A percentile compares a stretch with the other conserved stretches of the same genome.
These are phyloP conservation scores for Hydriomena furcata DNA, from an alignment of 2,888 invertebrate species.

Conservation along the genomic window DNA sequence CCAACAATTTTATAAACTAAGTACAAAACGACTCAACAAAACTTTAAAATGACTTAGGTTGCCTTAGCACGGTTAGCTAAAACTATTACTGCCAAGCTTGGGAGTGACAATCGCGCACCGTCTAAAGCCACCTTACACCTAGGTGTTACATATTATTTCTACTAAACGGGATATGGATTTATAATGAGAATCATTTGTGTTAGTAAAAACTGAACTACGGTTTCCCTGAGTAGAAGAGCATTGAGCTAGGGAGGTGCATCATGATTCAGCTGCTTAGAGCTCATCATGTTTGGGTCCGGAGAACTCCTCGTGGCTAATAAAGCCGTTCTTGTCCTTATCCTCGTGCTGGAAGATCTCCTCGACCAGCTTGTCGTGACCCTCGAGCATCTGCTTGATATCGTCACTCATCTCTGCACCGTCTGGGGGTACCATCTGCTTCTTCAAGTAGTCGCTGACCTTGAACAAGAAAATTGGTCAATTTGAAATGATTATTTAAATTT, in stretches of 20 bases:
- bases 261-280: constrained; percentile 84
- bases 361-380: constrained; percentile 95
- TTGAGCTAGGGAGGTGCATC: constrained; percentile 16
- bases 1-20: constrained; percentile 63
- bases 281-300: constrained; percentile 99
- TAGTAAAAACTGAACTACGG: constrained; percentile 7
- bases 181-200: constrained; percentile 14
- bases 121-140: constrained; percentile 30
- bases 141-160: constrained; percentile 1
- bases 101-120: neutral
- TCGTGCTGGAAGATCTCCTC: constrained; percentile 99
- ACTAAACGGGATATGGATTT: constrained; percentile 1
- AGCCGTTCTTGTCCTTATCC: constrained; percentile 98
- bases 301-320: constrained; percentile 97
- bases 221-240: neutral
- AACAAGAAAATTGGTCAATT: constrained; percentile 25
- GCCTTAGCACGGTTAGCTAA: neutral
- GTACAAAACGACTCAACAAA: constrained; percentile 64
- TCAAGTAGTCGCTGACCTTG: constrained; percentile 95
- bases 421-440: constrained; percentile 94
- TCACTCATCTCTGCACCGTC: constrained; percentile 89
- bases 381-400: constrained; percentile 92
- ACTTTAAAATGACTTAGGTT: constrained; percentile 40
- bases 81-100: neutral
- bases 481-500: neutral